These are phyloP conservation scores for Delichon dasypus DNA, from an alignment of 2,797 vertebrate genomes.

Conservation along the genomic window DNA sequence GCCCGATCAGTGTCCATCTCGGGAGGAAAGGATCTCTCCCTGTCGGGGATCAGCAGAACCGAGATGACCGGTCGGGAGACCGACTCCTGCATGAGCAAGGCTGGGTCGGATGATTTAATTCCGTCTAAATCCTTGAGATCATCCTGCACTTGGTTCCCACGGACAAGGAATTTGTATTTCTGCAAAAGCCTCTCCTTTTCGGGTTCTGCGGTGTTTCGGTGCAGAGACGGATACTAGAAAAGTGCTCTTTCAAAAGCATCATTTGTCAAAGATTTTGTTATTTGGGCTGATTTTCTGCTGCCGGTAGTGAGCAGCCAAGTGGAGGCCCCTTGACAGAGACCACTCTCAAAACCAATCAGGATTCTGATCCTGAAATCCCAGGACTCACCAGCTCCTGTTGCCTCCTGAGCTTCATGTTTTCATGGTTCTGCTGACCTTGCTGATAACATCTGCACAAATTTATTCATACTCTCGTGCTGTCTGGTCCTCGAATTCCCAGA, in stretches of 20 bases:
- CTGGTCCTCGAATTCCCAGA: constrained; percentile 45
- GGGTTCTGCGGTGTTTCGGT: neutral
- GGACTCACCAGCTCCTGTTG: neutral
- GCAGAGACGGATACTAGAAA: neutral
- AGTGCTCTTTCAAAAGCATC: neutral
- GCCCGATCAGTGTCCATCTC: neutral
- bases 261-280: neutral
- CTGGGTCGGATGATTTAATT: neutral
- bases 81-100: neutral
- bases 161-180: neutral
- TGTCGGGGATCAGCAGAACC: neutral
- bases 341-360: neutral
- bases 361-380: neutral
- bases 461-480: constrained; percentile 2
- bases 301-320: neutral
- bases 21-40: neutral
- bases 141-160: neutral
- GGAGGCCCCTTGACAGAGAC: neutral
- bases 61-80: neutral
- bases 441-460: constrained; percentile 4
- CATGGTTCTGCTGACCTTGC: neutral
- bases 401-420: neutral
- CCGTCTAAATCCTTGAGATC: neutral
- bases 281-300: neutral
- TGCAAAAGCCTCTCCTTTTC: neutral